These are phyloP conservation scores for Cassiopea xamachana DNA, from an alignment of 30 jellyfish, hydroid and myxozoan species.

Conservation along the genomic window DNA sequence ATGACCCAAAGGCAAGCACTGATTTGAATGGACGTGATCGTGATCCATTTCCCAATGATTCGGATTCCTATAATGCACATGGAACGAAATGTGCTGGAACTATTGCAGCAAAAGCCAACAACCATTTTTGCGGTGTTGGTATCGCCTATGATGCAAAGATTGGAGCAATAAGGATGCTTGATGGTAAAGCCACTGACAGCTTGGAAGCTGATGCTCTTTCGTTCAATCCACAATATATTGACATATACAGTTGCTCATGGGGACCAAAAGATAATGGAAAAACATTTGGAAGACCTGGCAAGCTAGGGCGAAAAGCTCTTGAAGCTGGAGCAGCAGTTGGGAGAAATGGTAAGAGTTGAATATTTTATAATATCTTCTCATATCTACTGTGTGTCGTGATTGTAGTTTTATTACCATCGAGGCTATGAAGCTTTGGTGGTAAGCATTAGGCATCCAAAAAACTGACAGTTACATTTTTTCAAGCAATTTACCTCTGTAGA, in stretches of 20 bases:
- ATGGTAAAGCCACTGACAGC: slow-evolving; percentile 96
- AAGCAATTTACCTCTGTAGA: no score
- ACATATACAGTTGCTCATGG: slow-evolving; percentile 98
- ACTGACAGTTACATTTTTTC: no score
- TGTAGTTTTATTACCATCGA: no score
- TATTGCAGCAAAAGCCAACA: slow-evolving; percentile 98
- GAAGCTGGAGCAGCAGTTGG: slow-evolving; percentile 94
- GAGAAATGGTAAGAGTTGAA: slow-evolving; percentile 80
- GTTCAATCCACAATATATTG: slow-evolving; percentile 87
- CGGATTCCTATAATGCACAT: slow-evolving; percentile 98
- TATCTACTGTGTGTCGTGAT: background rate
- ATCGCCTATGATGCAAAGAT: slow-evolving; percentile 89
- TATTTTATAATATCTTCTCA: background rate
- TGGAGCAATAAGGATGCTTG: slow-evolving; percentile 98
- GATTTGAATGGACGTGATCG: slow-evolving; percentile 94
- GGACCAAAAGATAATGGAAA: slow-evolving; percentile 99
- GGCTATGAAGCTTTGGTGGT: no score
- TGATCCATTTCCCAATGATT: slow-evolving; percentile 98
- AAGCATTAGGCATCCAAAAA: no score
- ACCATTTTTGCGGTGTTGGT: slow-evolving; percentile 96
- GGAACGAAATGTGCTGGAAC: slow-evolving; percentile 99
- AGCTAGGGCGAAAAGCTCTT: slow-evolving; percentile 89
- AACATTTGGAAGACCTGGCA: slow-evolving; percentile 99
- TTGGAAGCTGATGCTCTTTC: slow-evolving; percentile 98
- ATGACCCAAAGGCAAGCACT: slow-evolving; percentile 91